A percentile compares a stretch with the other conserved stretches of the same genome.
These are phyloP conservation scores for Haliclona indistincta DNA, from an alignment of 37 sponge, comb jelly and placozoan species.

Conservation along the genomic window DNA sequence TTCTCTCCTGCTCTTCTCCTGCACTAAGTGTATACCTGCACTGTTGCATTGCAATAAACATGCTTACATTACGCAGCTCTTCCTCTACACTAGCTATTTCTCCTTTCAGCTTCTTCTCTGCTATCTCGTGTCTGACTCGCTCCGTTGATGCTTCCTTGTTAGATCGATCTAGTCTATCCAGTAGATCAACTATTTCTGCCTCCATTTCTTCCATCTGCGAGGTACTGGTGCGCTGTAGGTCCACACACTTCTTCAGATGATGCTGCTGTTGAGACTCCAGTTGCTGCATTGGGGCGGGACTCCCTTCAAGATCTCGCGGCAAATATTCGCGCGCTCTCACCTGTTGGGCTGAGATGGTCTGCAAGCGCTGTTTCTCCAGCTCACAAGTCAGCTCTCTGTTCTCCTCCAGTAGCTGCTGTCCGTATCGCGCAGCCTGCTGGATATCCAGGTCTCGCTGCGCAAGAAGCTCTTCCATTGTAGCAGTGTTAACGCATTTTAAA, in stretches of 20 bases:
- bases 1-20: no score
- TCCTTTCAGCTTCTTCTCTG: not conserved
- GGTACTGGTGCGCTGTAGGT: no score
- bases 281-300: no score
- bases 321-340: not conserved
- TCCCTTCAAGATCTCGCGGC: no score
- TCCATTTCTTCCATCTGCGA: no score
- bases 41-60: not conserved
- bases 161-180: no score
- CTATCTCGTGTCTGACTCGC: no score
- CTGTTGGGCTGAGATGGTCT: not conserved
- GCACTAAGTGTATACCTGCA: not conserved
- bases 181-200: no score
- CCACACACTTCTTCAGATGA: no score
- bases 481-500: not conserved
- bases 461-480: not conserved
- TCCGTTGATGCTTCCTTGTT: no score
- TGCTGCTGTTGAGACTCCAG: no score
- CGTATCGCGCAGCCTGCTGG: not conserved
- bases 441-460: not conserved
- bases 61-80: not conserved
- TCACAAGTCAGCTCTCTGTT: constrained; percentile 6
- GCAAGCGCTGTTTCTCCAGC: not conserved
- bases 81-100: constrained; percentile 1
- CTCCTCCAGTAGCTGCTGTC: constrained; percentile 28